Conservation (phyloP, 2,113 vertebrate species). For the Bettongia penicillata region DNA sequence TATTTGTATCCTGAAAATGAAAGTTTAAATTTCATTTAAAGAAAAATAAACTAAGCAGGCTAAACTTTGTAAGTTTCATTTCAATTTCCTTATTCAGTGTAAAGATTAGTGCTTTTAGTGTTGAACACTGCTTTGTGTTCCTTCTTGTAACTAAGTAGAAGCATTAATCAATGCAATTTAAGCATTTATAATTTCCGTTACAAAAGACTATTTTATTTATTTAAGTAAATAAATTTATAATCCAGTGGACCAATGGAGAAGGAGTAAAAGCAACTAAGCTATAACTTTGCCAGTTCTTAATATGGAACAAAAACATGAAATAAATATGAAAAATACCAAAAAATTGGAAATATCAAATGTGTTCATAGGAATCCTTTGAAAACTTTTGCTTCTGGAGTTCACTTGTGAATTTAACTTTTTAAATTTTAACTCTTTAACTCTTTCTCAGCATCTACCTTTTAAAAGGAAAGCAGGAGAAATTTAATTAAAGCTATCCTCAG, state of each 20-base stretch:
- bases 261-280: background rate
- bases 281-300: slow-evolving; percentile 4
- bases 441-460: background rate
- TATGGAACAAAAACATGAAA: background rate
- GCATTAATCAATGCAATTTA: background rate
- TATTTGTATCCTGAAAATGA: background rate
- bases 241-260: background rate
- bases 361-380: background rate
- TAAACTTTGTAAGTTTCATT: background rate
- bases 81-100: background rate
- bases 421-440: background rate
- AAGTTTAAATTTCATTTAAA: background rate
- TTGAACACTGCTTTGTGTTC: background rate
- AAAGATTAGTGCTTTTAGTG: background rate
- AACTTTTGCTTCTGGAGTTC: background rate
- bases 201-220: background rate
- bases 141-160: background rate
- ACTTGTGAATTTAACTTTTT: background rate
- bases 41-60: background rate
- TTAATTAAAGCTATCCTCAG: no score
- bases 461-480: background rate
- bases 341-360: background rate
- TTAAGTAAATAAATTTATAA: slow-evolving; percentile 13
- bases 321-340: background rate
- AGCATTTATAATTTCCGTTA: slow-evolving; percentile 20